phyloP scores from a whole-genome alignment of 2,113 vertebrate species.

The Coptodon bakossiorum region DNA sequence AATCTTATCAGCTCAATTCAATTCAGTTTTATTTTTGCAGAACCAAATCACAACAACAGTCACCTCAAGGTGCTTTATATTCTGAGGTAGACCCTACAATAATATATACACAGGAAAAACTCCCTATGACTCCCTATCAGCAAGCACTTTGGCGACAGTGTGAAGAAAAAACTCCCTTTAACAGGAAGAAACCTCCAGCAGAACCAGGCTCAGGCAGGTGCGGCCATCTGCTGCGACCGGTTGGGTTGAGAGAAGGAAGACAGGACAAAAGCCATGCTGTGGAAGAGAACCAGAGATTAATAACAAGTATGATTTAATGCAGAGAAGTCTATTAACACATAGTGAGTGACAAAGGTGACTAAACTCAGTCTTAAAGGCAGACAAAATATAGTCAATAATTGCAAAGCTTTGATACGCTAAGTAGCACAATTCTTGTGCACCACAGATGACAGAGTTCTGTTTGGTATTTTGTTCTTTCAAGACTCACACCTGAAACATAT shows the following conservation, averaged over 20 bases:
- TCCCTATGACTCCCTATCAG: background rate
- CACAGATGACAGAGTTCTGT: background rate
- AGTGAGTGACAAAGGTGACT: background rate
- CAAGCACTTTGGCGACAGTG: background rate
- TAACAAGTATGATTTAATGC: background rate
- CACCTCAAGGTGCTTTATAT: background rate
- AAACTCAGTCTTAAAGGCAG: background rate
- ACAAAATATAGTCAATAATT: background rate
- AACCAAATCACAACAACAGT: background rate
- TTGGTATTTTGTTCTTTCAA: background rate
- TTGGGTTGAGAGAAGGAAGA: background rate
- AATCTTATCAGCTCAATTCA: background rate
- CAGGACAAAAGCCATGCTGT: background rate
- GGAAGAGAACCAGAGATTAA: background rate
- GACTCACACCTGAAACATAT: background rate
- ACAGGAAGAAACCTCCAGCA: background rate
- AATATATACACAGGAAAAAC: background rate
- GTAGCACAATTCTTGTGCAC: background rate
- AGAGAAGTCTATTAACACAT: background rate
- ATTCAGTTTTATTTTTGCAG: background rate
- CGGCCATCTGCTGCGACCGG: fast-evolving
- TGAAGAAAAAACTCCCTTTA: background rate
- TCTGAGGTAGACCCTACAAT: background rate
- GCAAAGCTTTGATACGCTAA: background rate
- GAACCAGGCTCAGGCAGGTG: background rate